Conservation (phyloP, 2,888 invertebrate genomes). For the Metallyticus violacea region DNA sequence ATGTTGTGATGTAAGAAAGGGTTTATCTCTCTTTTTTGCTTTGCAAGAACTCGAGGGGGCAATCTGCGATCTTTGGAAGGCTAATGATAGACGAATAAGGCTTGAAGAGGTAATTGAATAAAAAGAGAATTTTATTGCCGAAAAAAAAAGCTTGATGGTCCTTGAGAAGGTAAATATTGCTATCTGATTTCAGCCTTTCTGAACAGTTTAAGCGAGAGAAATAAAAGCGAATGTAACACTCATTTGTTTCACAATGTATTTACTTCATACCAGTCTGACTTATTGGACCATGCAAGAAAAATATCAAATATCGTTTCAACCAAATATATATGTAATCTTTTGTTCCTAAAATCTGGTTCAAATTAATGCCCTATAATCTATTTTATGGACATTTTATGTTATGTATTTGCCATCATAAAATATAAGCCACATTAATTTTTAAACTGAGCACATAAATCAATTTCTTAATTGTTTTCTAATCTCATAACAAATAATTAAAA, state of each 20-base stretch:
- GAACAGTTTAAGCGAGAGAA: background rate
- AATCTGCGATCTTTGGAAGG: background rate
- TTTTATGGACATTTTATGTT: too few relatives aligned
- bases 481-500: too few relatives aligned
- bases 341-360: too few relatives aligned
- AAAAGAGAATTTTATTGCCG: background rate
- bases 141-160: background rate
- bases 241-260: background rate
- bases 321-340: too few relatives aligned
- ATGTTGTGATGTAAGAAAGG: background rate
- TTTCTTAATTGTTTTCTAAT: too few relatives aligned
- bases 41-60: background rate
- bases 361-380: too few relatives aligned
- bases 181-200: background rate
- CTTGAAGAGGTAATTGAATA: background rate
- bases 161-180: background rate
- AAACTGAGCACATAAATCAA: too few relatives aligned
- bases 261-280: too few relatives aligned
- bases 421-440: too few relatives aligned
- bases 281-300: too few relatives aligned
- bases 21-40: background rate
- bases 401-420: too few relatives aligned
- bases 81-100: background rate
- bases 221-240: background rate
- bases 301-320: too few relatives aligned